Percentiles rank a stretch among this genome's conserved stretches.
phyloP scores from a whole-genome alignment of 2,888 invertebrate genomes.

The Netelia fuscicornis region DNA sequence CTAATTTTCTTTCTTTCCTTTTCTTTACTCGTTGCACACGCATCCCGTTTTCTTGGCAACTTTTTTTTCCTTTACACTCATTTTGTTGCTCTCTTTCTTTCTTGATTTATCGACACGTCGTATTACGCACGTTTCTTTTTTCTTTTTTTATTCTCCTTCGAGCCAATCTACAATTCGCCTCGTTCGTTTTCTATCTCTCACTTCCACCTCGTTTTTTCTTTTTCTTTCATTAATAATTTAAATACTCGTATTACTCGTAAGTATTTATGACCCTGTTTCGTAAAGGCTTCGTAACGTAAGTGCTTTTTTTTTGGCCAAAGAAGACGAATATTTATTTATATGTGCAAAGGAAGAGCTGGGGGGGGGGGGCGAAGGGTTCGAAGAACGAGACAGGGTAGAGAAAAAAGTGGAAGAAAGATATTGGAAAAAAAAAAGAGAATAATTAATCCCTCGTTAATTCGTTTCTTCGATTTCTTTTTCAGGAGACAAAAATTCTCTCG shows the following conservation, averaged over 20 bases:
- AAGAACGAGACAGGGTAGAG: constrained; percentile 53
- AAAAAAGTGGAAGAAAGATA: constrained; percentile 35
- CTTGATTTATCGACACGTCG: constrained; percentile 43
- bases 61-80: constrained; percentile 40
- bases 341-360: constrained; percentile 53
- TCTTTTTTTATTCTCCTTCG: not conserved
- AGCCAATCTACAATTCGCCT: constrained; percentile 38
- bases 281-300: constrained; percentile 83
- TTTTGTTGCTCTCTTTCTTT: constrained; percentile 1
- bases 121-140: not conserved
- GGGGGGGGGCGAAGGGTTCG: constrained; percentile 25
- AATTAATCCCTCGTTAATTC: not conserved
- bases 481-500: not conserved
- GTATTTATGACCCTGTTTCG: constrained; percentile 83
- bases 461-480: not conserved
- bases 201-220: constrained; percentile 49
- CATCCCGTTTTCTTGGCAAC: constrained; percentile 17
- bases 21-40: constrained; percentile 20
- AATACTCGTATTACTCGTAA: constrained; percentile 82
- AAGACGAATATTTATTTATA: constrained; percentile 56
- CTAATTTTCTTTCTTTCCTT: constrained; percentile 17
- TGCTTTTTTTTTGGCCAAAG: constrained; percentile 77
- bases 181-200: constrained; percentile 22
- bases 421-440: constrained; percentile 15
- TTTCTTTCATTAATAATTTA: constrained; percentile 76